These are phyloP conservation scores for Meloidogyne hapla DNA, from an alignment of 1,140 invertebrate species.

Conservation along the genomic window DNA sequence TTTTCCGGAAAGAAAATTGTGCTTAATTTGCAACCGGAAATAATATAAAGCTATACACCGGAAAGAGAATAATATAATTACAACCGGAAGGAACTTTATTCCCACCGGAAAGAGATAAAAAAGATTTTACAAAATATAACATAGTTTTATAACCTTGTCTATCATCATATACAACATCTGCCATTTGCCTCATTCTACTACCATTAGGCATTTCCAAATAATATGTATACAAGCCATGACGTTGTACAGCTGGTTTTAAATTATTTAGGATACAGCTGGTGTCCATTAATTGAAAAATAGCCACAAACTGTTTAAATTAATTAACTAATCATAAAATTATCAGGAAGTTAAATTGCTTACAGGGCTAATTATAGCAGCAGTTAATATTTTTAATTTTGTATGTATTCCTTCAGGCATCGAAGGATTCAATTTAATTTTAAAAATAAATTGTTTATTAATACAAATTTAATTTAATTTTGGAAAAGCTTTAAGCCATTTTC, in stretches of 20 bases:
- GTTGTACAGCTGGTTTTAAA: slow-evolving; percentile 13
- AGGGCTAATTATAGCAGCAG: slow-evolving; percentile 10
- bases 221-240: slow-evolving; percentile 25
- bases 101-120: neutral
- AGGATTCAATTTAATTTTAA: too few relatives aligned
- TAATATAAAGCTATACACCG: neutral
- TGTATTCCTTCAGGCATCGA: neutral
- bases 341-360: neutral
- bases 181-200: slow-evolving; percentile 26
- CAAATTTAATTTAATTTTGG: too few relatives aligned
- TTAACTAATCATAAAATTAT: too few relatives aligned
- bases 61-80: neutral
- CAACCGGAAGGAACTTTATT: neutral
- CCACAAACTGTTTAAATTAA: too few relatives aligned
- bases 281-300: slow-evolving; percentile 19
- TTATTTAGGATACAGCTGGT: slow-evolving; percentile 15
- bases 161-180: slow-evolving; percentile 30
- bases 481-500: too few relatives aligned
- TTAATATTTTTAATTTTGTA: neutral
- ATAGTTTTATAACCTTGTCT: slow-evolving; percentile 28
- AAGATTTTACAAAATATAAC: too few relatives aligned
- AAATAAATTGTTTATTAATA: too few relatives aligned
- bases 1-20: neutral
- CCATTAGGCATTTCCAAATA: slow-evolving; percentile 36
- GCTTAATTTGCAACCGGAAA: neutral